Conservation (phyloP, 2,797 vertebrate species). For the Cichlasoma orientale region DNA sequence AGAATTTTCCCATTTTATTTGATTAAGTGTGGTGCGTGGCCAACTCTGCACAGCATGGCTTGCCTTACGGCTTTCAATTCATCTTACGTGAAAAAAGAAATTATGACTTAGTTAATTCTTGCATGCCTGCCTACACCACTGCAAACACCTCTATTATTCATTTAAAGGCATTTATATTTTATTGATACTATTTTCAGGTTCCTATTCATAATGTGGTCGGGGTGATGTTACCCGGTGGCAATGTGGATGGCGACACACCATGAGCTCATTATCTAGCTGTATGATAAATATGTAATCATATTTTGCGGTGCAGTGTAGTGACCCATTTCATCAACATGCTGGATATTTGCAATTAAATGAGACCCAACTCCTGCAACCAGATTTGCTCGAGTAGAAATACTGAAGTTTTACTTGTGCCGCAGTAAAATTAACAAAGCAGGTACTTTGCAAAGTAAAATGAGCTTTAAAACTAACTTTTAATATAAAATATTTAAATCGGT, state of each 20-base stretch:
- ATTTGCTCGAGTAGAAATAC: background rate
- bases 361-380: background rate
- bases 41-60: slow-evolving; percentile 10
- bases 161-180: slow-evolving; percentile 66
- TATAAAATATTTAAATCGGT: background rate
- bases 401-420: background rate
- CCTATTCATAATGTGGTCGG: slow-evolving; percentile 36
- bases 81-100: slow-evolving; percentile 61
- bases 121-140: slow-evolving; percentile 27
- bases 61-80: slow-evolving; percentile 48
- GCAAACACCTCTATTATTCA: slow-evolving; percentile 70
- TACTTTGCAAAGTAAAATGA: background rate
- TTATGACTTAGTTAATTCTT: slow-evolving; percentile 68
- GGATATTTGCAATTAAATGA: slow-evolving; percentile 7
- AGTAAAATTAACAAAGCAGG: slow-evolving; percentile 2
- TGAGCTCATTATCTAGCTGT: slow-evolving; percentile 57
- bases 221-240: slow-evolving; percentile 39
- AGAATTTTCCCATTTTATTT: slow-evolving; percentile 64
- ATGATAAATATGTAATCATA: slow-evolving; percentile 42
- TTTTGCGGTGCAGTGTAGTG: slow-evolving; percentile 26
- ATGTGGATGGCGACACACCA: slow-evolving; percentile 38
- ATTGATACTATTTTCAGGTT: slow-evolving; percentile 64
- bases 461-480: background rate
- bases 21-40: slow-evolving; percentile 58
- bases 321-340: slow-evolving; percentile 33